Evolutionary conservation across 1,140 invertebrate species (phyloP).

Genomic region (Halyomorpha halys): DNA sequence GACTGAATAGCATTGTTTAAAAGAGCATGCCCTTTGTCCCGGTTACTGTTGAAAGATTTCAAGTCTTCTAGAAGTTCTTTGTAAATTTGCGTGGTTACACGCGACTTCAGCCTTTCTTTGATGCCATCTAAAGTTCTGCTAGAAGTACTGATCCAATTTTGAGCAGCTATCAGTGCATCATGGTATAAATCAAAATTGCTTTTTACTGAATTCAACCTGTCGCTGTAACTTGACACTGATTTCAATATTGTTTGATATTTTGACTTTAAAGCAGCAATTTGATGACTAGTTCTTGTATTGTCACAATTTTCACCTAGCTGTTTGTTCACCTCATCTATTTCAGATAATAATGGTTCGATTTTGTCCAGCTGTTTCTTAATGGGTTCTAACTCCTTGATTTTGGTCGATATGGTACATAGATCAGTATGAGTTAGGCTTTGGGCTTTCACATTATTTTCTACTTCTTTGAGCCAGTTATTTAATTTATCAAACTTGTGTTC

Average conservation of each 20-base stretch:
- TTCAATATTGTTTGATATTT: conserved; percentile 66
- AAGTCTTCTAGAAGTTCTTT: conserved; percentile 53
- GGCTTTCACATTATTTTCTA: conserved; percentile 63
- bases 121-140: conserved; percentile 42
- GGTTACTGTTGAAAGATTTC: conserved; percentile 59
- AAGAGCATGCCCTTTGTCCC: conserved; percentile 65
- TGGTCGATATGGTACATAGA: conserved; percentile 55
- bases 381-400: conserved; percentile 55
- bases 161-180: conserved; percentile 54
- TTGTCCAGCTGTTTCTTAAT: conserved; percentile 51
- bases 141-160: conserved; percentile 66
- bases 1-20: conserved; percentile 71
- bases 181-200: conserved; percentile 42
- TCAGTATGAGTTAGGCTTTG: conserved; percentile 61
- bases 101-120: neutral
- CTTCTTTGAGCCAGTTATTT: conserved; percentile 73
- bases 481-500: conserved; percentile 56
- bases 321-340: conserved; percentile 54
- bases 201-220: conserved; percentile 27
- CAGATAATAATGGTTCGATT: conserved; percentile 53
- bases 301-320: conserved; percentile 63
- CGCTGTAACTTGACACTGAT: conserved; percentile 40
- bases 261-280: conserved; percentile 62
- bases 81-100: conserved; percentile 1
- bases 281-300: conserved; percentile 68